Evolutionary conservation across 2,797 vertebrate genomes (phyloP).

Genomic region (Crenichthys baileyi): DNA sequence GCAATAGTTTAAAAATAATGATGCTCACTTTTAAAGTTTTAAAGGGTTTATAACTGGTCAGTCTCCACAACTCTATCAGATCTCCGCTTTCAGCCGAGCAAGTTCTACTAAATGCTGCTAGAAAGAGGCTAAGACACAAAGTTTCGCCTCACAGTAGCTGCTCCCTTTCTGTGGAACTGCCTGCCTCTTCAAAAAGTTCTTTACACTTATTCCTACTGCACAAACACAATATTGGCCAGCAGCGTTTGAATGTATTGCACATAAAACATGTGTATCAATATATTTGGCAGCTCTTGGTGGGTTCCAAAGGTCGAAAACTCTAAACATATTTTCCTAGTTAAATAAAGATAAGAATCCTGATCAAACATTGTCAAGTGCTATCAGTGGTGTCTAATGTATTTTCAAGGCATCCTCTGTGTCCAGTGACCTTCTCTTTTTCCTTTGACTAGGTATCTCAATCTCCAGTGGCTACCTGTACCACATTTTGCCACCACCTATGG

Average conservation of each 20-base stretch:
- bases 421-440: background rate
- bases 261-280: too few relatives aligned
- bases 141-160: background rate
- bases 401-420: background rate
- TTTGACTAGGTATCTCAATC: background rate
- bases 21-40: background rate
- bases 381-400: background rate
- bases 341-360: background rate
- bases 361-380: background rate
- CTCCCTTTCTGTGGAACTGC: background rate
- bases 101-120: background rate
- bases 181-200: background rate
- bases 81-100: background rate
- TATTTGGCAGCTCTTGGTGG: too few relatives aligned
- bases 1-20: background rate
- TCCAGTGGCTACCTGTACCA: background rate
- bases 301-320: background rate
- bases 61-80: too few relatives aligned
- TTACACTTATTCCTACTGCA: too few relatives aligned
- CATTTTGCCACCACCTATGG: background rate
- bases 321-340: background rate
- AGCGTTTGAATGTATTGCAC: too few relatives aligned
- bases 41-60: background rate
- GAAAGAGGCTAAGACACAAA: background rate
- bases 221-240: too few relatives aligned